Evolutionary conservation across 1,140 invertebrate species (phyloP), one percentile per base, ranked within the genome.

Genomic region (Drosophila nigrodunni): DNA sequence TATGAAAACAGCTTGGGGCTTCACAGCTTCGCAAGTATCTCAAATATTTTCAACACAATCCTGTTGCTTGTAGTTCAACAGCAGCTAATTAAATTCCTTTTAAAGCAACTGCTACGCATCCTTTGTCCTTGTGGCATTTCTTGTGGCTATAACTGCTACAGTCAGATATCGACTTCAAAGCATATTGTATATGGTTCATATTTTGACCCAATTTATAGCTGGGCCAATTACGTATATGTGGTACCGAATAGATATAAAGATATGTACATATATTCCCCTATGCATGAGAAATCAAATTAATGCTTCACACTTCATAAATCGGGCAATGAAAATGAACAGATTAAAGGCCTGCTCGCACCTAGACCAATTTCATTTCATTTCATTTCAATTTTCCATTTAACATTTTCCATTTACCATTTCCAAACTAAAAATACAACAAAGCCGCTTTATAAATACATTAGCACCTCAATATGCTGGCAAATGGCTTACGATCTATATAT

Each of bases 391-490:
- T 77, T 79, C 62, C 18, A n/a, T 47, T 21, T 66, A 44, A 21
- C n/a, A 52, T 41, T 41, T 52, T 54, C 49, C 11, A 54, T 54
- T 64, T 41, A 50, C 13, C 34, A 60, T 59, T 60, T 78, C 75
- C 62, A 15, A 61, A 71, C 80, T 78, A 89, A 89, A 89, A 89
- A 89, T 89, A 90, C 69, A 81, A 54, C 43, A 72, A 75, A 74
- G 72, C 81, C 86, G 85, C 86, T 90, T 90, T 89, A 89, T 89
- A 89, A 89, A 89, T 90, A 89, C 86, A 85, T 90, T 89, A 85
- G 78, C 85, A 88, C 83, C 83, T 88, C 80, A 70, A 88, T 78
- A 60, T 74, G 69, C 66, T 41, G 67, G 50, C 74, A 78, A 78
- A 86, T 76, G 80, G 82, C 65, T 77, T 61, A 50, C 44, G 44